Percentiles rank a stretch among this genome's conserved stretches.
Evolutionary conservation across 2,797 vertebrate genomes (phyloP).

Genomic region (Tachyglossus aculeatus): DNA sequence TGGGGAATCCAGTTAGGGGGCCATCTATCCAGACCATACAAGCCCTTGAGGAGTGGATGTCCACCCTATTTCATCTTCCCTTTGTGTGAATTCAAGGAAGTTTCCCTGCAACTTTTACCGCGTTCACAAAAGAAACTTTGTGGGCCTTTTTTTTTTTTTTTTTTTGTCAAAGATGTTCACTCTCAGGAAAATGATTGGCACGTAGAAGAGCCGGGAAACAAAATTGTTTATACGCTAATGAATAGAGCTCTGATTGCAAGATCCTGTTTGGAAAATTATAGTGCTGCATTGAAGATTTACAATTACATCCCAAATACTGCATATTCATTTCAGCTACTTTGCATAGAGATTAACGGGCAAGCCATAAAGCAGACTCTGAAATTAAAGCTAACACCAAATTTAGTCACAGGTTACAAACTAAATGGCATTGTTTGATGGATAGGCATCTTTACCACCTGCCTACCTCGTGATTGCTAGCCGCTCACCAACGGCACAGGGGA

Average conservation of each 20-base stretch:
- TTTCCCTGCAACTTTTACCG: slow-evolving; percentile 69
- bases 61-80: too few species aligned
- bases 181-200: slow-evolving; percentile 95
- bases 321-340: slow-evolving; percentile 97
- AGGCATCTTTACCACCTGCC: slow-evolving; percentile 80
- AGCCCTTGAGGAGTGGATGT: too few species aligned
- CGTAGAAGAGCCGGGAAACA: slow-evolving; percentile 95
- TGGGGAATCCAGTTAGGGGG: too few species aligned
- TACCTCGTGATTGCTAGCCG: slow-evolving; percentile 77
- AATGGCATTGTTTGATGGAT: slow-evolving; percentile 80
- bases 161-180: slow-evolving; percentile 78
- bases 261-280: slow-evolving; percentile 99
- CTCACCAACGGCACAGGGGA: slow-evolving; percentile 63
- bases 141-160: slow-evolving; percentile 37
- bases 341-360: slow-evolving; percentile 95
- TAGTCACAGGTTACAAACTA: slow-evolving; percentile 83
- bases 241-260: slow-evolving; percentile 99
- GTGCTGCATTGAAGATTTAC: slow-evolving; percentile 95
- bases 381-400: slow-evolving; percentile 83
- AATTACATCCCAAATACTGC: slow-evolving; percentile 99
- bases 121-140: slow-evolving; percentile 76
- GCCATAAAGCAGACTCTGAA: slow-evolving; percentile 78
- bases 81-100: slow-evolving; percentile 43
- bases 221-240: slow-evolving; percentile 98
- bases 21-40: too few species aligned